Evolutionary conservation across 2,888 invertebrate species (phyloP), one percentile per base, ranked within the genome.

Genomic region (Nysson spinosus): DNA sequence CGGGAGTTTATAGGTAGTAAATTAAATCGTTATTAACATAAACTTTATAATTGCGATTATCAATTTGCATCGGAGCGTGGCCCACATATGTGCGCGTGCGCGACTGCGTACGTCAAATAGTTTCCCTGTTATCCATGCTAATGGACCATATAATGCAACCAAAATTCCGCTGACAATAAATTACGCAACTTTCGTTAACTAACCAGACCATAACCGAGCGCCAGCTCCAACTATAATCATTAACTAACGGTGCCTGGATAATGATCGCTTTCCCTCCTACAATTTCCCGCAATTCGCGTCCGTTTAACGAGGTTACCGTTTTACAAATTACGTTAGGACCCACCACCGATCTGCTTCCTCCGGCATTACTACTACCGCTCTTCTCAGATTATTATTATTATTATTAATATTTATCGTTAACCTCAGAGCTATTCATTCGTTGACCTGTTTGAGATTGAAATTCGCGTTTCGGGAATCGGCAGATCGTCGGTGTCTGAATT

Each of bases 81-180:
- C 40, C 42, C n/a, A n/a, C n/a, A n/a, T n/a, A n/a, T n/a, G n/a
- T 49, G 30, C 57, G 55, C 24, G 46, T 63, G 65, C 60, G 61
- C 69, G 60, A 46, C 64, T 47, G 69, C 58, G 52, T 56, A 68
- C 74, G 73, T 69, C 74, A 74, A 74, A 74, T 74, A 74, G 69
- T 74, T n/a, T 74, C 75, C 62, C 75, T 60, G 71, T 70, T 67
- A 70, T 75, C n/a, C 72, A 61, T 57, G 69, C 70, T 76, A 77
- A 79, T 79, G 75, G 74, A 75, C 66, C 75, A 75, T 75, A 75
- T 75, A 75, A 79, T 71, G 75, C 76, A 73, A 77, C 80, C 77
- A 75, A 81, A 79, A 80, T 79, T 80, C 70, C 75, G 75, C 78
- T 78, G 76, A 76, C 78, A 80, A 81, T 81, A 75, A 78, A 79